Percentiles rank a stretch among this genome's conserved stretches.
Conservation (phyloP, 2,888 invertebrate genomes). For the Steinernema scapterisci region DNA sequence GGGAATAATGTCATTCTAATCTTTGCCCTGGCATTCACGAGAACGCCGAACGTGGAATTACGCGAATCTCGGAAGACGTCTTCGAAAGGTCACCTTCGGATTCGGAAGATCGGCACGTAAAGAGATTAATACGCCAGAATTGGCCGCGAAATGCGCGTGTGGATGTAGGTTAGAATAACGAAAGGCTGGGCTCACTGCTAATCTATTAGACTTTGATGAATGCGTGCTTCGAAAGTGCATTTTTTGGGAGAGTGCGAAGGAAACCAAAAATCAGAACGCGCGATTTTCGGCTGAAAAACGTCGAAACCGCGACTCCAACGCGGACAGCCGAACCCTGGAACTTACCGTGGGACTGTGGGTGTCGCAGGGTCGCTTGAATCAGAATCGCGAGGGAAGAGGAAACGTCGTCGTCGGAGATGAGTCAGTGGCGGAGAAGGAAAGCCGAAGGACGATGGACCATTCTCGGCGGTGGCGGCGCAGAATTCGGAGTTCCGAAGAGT, state of each 20-base stretch:
- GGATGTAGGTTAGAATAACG: too few species aligned
- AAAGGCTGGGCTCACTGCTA: too few species aligned
- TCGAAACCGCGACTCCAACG: not conserved
- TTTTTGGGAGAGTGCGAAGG: not conserved
- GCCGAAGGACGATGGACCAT: conserved; percentile 27
- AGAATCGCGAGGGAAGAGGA: not conserved
- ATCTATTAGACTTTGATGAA: not conserved
- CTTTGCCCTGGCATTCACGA: too few species aligned
- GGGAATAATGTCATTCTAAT: too few species aligned
- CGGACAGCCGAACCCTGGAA: not conserved
- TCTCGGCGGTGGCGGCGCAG: conserved; percentile 15
- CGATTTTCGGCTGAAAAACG: conserved; percentile 5
- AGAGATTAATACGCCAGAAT: too few species aligned
- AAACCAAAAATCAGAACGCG: conserved; percentile 22
- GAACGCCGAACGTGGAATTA: too few species aligned
- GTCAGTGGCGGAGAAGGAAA: conserved; percentile 17
- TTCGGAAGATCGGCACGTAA: too few species aligned
- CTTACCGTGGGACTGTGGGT: conserved; percentile 6
- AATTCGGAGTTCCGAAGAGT: conserved; percentile 16
- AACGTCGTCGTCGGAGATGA: not conserved
- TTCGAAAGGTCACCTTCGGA: too few species aligned
- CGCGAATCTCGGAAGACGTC: too few species aligned
- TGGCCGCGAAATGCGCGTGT: too few species aligned
- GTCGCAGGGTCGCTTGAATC: not conserved
- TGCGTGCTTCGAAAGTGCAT: not conserved